These are phyloP conservation scores for Didymodactylos carnosus DNA, from an alignment of 2,888 invertebrate species.

Conservation along the genomic window DNA sequence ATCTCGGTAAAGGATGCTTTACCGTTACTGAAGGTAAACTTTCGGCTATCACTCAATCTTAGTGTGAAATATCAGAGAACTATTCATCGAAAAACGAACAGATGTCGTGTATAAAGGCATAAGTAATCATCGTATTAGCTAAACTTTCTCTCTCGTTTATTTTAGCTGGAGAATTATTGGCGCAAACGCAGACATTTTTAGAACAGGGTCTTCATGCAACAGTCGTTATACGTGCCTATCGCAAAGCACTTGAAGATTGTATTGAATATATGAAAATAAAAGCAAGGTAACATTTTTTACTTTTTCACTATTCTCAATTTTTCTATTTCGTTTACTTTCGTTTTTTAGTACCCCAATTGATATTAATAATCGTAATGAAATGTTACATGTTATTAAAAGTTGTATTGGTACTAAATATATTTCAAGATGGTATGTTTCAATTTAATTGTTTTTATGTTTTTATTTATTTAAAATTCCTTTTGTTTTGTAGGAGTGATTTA, in stretches of 20 bases:
- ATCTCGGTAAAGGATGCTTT: too few relatives aligned
- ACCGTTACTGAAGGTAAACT: too few relatives aligned
- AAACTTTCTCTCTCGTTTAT: too few relatives aligned
- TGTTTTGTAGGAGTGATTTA: constrained; percentile 48
- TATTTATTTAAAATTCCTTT: constrained; percentile 2
- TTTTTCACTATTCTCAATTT: not conserved
- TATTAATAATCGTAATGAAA: constrained; percentile 51
- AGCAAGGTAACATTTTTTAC: not conserved
- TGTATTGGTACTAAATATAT: constrained; percentile 94
- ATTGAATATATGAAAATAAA: constrained; percentile 45
- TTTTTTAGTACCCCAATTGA: constrained; percentile 63
- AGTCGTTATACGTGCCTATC: constrained; percentile 76
- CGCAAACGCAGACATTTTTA: constrained; percentile 70
- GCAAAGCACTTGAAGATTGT: constrained; percentile 82
- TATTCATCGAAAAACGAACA: too few relatives aligned
- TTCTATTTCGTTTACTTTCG: constrained; percentile 16
- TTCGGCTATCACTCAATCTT: too few relatives aligned
- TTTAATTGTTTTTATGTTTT: constrained; percentile 13
- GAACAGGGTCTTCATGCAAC: constrained; percentile 90
- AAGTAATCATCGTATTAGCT: too few relatives aligned
- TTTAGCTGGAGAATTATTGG: constrained; percentile 72
- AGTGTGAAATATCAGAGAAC: too few relatives aligned
- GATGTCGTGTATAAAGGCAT: too few relatives aligned
- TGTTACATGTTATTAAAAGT: constrained; percentile 66
- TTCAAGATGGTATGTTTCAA: constrained; percentile 51